Evolutionary conservation across 2,888 invertebrate genomes (phyloP).

Genomic region (Miltochrista miniata): DNA sequence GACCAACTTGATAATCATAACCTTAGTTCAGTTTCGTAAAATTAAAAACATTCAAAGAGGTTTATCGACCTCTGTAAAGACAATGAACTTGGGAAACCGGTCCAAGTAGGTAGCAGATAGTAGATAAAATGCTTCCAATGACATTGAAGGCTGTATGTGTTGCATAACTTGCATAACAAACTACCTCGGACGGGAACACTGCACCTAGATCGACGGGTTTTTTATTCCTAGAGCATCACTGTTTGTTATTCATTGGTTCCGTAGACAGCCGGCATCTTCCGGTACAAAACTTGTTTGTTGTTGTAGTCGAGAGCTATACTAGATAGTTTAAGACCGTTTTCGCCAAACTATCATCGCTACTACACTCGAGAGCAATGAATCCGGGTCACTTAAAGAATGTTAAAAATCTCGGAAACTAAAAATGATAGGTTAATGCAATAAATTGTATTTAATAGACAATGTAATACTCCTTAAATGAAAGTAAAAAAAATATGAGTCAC

Average conservation of each 20-base stretch:
- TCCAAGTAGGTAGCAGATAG: conserved; percentile 33
- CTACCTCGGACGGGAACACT: conserved; percentile 18
- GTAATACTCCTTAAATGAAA: too few species aligned
- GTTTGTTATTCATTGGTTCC: neutral
- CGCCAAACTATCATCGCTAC: too few species aligned
- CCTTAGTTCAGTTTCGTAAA: conserved; percentile 36
- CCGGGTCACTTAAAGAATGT: too few species aligned
- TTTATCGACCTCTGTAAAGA: conserved; percentile 59
- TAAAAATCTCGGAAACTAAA: too few species aligned
- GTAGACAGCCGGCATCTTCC: neutral
- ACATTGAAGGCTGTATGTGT: conserved; percentile 31
- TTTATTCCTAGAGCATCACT: conserved; percentile 12
- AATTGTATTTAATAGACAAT: too few species aligned
- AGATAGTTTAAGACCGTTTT: too few species aligned
- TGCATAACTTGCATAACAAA: conserved; percentile 54
- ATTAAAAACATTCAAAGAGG: conserved; percentile 48
- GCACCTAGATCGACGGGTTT: conserved; percentile 23
- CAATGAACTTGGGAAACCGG: conserved; percentile 70
- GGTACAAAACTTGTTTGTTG: too few species aligned
- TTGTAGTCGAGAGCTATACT: too few species aligned
- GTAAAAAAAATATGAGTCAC: too few species aligned
- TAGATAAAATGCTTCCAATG: conserved; percentile 40
- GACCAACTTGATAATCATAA: conserved; percentile 36
- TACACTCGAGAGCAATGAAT: too few species aligned
- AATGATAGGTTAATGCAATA: too few species aligned